Base-by-base conservation (phyloP, 2,113 vertebrate species). In the Gopherus evgoodei region DNA sequence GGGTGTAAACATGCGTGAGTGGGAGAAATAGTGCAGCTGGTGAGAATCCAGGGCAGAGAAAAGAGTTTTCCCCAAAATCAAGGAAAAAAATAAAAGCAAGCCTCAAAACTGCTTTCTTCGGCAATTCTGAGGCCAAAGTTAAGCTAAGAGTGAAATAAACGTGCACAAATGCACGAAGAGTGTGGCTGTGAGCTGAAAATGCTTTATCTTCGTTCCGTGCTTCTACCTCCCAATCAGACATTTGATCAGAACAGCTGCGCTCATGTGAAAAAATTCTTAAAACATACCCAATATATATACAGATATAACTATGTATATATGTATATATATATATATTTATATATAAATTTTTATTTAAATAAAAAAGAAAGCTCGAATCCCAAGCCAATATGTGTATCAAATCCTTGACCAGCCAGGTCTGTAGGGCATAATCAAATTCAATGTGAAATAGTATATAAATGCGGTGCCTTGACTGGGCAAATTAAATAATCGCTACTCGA, bases 401-500 rank as follows among this genome's bases (percentile, higher is more conserved):
- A 98, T 98, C 98, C 98, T 98, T 98, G 98, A 98, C 98, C 98
- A 98, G 98, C 98, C 98, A 98, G 98, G 98, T 98, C 98, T 98
- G 98, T 98, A 98, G 98, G 98, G 98, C 98, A 98, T 98, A 98
- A 98, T 98, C 98, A 98, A 98, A 98, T 98, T 98, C 98, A 98
- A 98, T 98, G 98, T 98, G 98, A 98, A 98, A 98, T 98, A 98
- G 98, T 98, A 98, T 98, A 98, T 98, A 98, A 98, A 98, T 90
- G 98, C 97, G 98, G 98, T 98, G 98, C 98, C 98, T 98, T 98
- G 98, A 98, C 98, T 98, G 98, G 98, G 98, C 98, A 98, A 98
- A 98, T 98, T 98, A 98, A 98, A 98, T 98, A 98, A 98, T 98
- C 81, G 97, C 98, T 98, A 98, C 98, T 98, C 98, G 98, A 98